Base-by-base conservation (phyloP, 2,113 vertebrate genomes). In the Tenebrosternarchus preto region DNA sequence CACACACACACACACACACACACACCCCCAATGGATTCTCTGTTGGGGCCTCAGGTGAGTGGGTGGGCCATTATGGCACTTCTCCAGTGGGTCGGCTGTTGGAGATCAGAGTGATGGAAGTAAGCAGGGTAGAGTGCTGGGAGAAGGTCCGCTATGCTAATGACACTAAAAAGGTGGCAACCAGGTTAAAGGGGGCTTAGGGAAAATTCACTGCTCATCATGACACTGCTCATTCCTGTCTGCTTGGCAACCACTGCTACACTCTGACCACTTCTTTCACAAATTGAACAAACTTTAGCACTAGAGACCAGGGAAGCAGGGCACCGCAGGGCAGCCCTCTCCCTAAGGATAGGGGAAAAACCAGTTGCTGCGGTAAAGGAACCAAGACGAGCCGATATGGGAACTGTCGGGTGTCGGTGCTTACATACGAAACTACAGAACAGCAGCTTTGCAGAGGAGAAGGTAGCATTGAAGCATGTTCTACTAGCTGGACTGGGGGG, bases 61-160 rank as follows among this genome's bases (percentile, higher is more conserved):
- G 55, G 61, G 69, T 25, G 24, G 33, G 68, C 73, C 72, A 74
- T 63, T 78, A 66, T 81, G 81, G 70, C 64, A 2, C 9, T 25
- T 76, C 24, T 78, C 27, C 75, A 81, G 33, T 56, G 73, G 39
- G 59, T 24, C n/a, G 46, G 39, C 73, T 71, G 73, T 76, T 83
- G 68, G 66, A 63, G 31, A 43, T 73, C 80, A 86, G 70, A 59
- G 53, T 33, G 70, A 61, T 69, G 73, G 73, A 82, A 73, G 77
- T 61, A 79, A 86, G 72, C 72, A 72, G 59, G 64, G 60, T 75
- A 79, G 68, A 73, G 68, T 78, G 78, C 22, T 56, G 17, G 43
- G 27, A 61, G 69, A 57, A 1, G 27, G 60, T 59, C 59, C 4
- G 20, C 17, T 20, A 27, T 56, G 25, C 19, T 46, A 50, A 50